Conservation (phyloP, 2,113 vertebrate species). For the Leiothrix lutea region DNA sequence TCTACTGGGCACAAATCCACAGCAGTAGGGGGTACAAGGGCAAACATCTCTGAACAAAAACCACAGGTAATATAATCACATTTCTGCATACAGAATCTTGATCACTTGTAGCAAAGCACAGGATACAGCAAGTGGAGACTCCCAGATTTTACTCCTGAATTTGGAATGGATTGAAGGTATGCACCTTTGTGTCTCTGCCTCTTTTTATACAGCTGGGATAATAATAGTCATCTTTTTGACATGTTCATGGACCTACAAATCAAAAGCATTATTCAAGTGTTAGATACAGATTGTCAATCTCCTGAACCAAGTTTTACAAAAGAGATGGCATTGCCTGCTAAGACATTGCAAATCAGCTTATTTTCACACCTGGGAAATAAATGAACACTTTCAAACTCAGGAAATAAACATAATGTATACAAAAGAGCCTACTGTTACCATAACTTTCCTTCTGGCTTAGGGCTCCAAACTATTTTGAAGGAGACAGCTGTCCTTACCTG, state of each 20-base stretch:
- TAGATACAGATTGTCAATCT: not conserved
- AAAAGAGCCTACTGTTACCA: not conserved
- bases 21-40: not conserved
- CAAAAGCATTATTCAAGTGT: not conserved
- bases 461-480: not conserved
- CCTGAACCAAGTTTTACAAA: not conserved
- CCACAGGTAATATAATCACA: not conserved
- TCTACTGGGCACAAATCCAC: not conserved
- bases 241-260: not conserved
- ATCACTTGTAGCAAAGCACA: not conserved
- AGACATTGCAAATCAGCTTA: not conserved
- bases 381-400: not conserved
- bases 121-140: not conserved
- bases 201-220: not conserved
- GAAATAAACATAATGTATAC: not conserved
- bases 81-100: not conserved
- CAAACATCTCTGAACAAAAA: not conserved
- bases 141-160: not conserved
- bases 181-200: not conserved
- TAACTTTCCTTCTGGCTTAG: not conserved
- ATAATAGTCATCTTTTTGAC: not conserved
- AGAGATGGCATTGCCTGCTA: not conserved
- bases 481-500: not conserved
- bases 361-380: not conserved
- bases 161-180: not conserved